Base-by-base conservation (phyloP, 2,888 invertebrate species). In the Physocephala rufipes region DNA sequence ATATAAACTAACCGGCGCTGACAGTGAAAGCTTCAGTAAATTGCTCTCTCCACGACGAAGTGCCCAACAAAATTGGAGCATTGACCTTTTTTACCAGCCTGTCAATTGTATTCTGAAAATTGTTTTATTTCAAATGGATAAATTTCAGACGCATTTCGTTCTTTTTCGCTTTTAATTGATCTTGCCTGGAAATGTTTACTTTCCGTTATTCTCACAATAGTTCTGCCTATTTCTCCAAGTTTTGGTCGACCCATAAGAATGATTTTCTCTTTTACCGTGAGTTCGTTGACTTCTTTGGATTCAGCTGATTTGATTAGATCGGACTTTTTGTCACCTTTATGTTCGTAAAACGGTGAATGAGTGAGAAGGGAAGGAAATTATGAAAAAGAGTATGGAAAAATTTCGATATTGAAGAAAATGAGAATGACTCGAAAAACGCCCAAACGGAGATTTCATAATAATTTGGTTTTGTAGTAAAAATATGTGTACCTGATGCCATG, bases 1-100 rank as follows among this genome's bases (percentile, higher is more conserved):
- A 24, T 30, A 24, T 24, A 59, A 19, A 75, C 81, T 82, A 86
- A 91, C 97, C 97, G 82, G 96, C 91, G 82, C 92, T 95, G 67
- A 99, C 97, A 58, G 96, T 96, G 76, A 99, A 88, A 49, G 99
- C 99, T 87, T 99, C 99, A 81, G 94, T 89, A 85, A 99, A 99
- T 87, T 99, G 99, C 83, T 99, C 99, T 85, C 94, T 95, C 99
- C 99, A 99, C 0, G 97, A 96, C n/a, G 96, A 96, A 21, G 99
- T 97, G 74, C 99, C 93, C 78, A 94, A 91, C 75, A 98, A 91
- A 75, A 98, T 90, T 21, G 98, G 96, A 59, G 96, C 94, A 86
- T 98, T 98, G 74, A 98, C 97, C 84, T 97, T 92, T 88, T 98
- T 97, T 78, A 99, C 94, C 86, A 99, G 90, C 87, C 97, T 97